Conservation (phyloP, 2,113 vertebrate genomes). For the Pantherophis guttatus region DNA sequence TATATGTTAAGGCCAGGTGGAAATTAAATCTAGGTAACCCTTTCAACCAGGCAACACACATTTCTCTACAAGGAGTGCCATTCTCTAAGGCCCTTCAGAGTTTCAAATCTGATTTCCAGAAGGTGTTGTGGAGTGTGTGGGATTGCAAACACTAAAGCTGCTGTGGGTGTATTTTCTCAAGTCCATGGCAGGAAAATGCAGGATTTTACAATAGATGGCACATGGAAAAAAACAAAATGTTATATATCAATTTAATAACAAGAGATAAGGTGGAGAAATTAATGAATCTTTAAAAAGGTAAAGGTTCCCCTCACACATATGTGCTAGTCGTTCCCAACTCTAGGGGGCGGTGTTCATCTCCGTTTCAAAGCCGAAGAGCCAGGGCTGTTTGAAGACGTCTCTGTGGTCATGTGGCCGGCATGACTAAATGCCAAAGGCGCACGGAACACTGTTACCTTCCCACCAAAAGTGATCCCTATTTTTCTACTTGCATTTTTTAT, state of each 20-base stretch:
- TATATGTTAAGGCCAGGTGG: background rate
- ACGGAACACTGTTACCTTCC: too few species aligned
- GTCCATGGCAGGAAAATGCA: background rate
- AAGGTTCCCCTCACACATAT: too few species aligned
- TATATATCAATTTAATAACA: background rate
- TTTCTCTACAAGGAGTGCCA: background rate
- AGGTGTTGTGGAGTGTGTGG: background rate
- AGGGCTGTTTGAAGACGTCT: too few species aligned
- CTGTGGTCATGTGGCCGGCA: too few species aligned
- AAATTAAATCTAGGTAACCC: background rate
- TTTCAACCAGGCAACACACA: background rate
- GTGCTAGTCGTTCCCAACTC: too few species aligned
- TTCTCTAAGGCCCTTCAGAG: background rate
- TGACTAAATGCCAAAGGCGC: too few species aligned
- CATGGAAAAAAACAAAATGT: background rate
- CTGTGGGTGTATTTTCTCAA: background rate
- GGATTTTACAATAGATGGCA: background rate
- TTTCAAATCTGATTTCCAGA: background rate
- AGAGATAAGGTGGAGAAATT: background rate
- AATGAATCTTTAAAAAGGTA: background rate
- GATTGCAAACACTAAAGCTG: background rate
- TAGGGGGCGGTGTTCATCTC: too few species aligned
- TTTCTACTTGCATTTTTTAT: too few species aligned
- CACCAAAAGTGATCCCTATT: too few species aligned
- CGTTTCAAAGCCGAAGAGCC: too few species aligned